Evolutionary conservation across 1,140 invertebrate species (phyloP).

Genomic region (Antheraea pernyi): DNA sequence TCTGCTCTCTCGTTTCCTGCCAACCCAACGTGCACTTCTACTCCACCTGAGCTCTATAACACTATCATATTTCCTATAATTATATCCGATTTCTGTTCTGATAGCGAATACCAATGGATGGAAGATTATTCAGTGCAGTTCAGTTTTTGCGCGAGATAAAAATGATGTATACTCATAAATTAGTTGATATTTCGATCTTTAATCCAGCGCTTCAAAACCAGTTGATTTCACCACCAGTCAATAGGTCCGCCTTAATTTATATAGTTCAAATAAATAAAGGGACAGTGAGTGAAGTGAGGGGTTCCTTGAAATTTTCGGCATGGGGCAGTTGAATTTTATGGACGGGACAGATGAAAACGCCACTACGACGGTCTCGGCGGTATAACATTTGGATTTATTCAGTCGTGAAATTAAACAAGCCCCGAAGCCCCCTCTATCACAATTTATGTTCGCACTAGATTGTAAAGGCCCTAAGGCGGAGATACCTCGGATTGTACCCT

Average conservation of each 20-base stretch:
- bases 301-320: conserved; percentile 35
- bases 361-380: conserved; percentile 42
- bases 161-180: no score
- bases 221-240: background rate
- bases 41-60: no score
- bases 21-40: no score
- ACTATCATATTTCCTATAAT: no score
- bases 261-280: background rate
- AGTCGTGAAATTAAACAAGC: conserved; percentile 76
- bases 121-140: no score
- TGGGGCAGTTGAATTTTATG: conserved; percentile 47
- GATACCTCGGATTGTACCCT: conserved; percentile 53
- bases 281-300: background rate
- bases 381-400: conserved; percentile 76
- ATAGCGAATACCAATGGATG: no score
- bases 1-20: no score
- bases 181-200: no score
- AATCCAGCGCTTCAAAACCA: no score
- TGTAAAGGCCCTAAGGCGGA: conserved; percentile 50
- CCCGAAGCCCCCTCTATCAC: conserved; percentile 60
- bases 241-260: background rate
- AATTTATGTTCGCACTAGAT: conserved; percentile 74
- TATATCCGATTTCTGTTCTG: no score
- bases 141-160: no score
- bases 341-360: conserved; percentile 52